Evolutionary conservation across 2,797 vertebrate genomes (phyloP).

Genomic region (Schizopygopsis pylzovi): DNA sequence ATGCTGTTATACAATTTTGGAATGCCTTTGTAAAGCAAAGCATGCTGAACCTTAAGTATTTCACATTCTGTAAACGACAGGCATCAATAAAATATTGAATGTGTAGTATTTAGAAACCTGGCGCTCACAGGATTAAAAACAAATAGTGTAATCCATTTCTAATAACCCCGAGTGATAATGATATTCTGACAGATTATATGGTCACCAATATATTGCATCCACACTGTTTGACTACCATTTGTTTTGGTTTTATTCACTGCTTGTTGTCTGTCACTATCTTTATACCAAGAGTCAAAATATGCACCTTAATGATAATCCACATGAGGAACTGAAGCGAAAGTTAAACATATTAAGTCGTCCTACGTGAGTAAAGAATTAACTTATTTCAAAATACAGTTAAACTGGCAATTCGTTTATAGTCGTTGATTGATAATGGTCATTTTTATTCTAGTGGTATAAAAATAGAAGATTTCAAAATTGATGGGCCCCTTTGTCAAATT

Average conservation of each 20-base stretch:
- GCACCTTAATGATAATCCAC: slow-evolving; percentile 85
- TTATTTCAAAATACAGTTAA: not conserved
- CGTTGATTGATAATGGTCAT: slow-evolving; percentile 45
- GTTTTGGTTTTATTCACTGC: not conserved
- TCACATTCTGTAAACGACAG: not conserved
- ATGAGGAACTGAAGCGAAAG: slow-evolving; percentile 89
- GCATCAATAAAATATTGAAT: not conserved
- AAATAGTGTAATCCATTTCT: not conserved
- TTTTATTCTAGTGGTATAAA: slow-evolving; percentile 82
- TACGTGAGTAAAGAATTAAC: slow-evolving; percentile 76
- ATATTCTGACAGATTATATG: not conserved
- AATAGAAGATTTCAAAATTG: slow-evolving; percentile 83
- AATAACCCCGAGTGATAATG: not conserved
- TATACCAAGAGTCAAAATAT: slow-evolving; percentile 3
- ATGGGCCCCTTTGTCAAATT: slow-evolving; percentile 93
- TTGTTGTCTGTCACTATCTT: not conserved
- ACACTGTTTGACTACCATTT: not conserved
- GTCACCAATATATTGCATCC: not conserved
- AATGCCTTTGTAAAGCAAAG: not conserved
- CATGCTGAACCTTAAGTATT: not conserved
- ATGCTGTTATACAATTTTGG: not conserved
- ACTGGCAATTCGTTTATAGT: not conserved
- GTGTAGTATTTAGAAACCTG: not conserved
- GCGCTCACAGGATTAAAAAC: no score
- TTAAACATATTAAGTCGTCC: slow-evolving; percentile 87